These are phyloP conservation scores for Bathynomus jamesi DNA, from an alignment of 1,140 invertebrate species.

Conservation along the genomic window DNA sequence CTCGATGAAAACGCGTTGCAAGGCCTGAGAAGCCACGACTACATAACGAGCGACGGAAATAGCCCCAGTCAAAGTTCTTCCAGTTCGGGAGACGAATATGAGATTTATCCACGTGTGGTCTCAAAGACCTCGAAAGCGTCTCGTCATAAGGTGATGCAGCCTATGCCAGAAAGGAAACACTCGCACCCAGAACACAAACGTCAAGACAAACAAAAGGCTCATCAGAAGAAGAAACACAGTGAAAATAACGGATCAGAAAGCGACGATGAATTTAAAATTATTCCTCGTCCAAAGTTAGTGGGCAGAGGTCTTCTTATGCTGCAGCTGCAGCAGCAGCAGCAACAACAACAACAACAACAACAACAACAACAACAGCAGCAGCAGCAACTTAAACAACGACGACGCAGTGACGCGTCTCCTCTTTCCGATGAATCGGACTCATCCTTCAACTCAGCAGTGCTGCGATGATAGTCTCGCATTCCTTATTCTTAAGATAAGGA, in stretches of 20 bases:
- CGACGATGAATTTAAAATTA: constrained; percentile 16
- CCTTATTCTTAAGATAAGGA: background rate
- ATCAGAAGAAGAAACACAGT: background rate
- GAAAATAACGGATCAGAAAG: constrained; percentile 8
- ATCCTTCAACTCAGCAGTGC: constrained; percentile 32
- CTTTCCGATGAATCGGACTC: constrained; percentile 22
- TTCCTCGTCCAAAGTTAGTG: constrained; percentile 13
- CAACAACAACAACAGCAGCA: constrained; percentile 9
- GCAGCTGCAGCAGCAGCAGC: background rate
- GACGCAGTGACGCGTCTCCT: constrained; percentile 4
- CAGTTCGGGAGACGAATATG: constrained; percentile 34
- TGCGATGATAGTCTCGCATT: constrained; percentile 19
- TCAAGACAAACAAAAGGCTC: background rate
- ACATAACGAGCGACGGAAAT: constrained; percentile 13
- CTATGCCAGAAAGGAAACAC: background rate
- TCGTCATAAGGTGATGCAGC: background rate
- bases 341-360: constrained; percentile 3
- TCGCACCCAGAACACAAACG: constrained; percentile 9
- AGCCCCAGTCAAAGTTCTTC: constrained; percentile 29
- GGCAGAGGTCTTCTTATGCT: background rate
- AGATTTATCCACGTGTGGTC: background rate
- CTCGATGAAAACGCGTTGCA: background rate
- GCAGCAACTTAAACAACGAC: background rate
- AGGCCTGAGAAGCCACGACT: background rate
- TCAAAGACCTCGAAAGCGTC: background rate